phyloP scores from a whole-genome alignment of 2,113 vertebrate genomes.

The Odobenus rosmarus region DNA sequence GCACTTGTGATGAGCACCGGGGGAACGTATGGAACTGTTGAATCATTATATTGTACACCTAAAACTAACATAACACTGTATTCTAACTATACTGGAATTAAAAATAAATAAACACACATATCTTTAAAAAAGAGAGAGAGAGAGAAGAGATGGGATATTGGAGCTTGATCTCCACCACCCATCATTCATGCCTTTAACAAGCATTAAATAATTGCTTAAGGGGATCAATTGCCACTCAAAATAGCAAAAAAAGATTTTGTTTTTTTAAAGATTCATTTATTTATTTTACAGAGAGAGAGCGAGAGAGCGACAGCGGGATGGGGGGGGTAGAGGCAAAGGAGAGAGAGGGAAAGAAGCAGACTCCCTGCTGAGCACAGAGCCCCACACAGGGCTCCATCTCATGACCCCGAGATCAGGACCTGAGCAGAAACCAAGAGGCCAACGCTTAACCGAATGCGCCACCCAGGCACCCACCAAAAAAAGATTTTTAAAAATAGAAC shows the following conservation, averaged over 20 bases:
- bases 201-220: background rate
- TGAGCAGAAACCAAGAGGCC: background rate
- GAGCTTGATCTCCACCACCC: background rate
- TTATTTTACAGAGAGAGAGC: background rate
- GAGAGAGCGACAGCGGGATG: background rate
- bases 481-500: background rate
- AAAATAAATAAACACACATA: background rate
- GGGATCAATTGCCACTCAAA: background rate
- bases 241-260: background rate
- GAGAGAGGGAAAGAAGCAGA: background rate
- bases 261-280: background rate
- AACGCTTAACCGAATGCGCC: background rate
- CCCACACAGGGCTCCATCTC: background rate
- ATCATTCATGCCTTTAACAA: background rate
- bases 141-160: background rate
- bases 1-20: background rate
- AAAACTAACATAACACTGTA: background rate
- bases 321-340: background rate
- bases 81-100: background rate
- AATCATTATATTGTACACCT: background rate
- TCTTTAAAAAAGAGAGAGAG: background rate
- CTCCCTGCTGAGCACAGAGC: background rate
- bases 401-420: background rate
- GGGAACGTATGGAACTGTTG: background rate
- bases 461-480: too few relatives aligned